Base-by-base conservation (phyloP, 2,113 vertebrate genomes). In the Macrotus californicus region DNA sequence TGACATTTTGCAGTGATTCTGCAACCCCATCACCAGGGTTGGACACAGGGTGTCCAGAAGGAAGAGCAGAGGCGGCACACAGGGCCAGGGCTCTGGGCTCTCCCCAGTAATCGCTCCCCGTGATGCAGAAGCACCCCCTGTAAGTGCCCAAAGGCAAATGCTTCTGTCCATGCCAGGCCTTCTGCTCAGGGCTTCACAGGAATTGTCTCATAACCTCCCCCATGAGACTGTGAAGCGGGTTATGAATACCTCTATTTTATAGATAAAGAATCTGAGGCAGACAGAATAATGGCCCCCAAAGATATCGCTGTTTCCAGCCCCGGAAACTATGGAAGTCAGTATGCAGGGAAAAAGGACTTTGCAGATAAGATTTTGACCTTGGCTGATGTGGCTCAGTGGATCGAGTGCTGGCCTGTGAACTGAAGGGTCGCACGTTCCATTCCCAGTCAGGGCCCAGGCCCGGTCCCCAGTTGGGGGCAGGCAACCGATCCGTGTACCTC, bases 71-170 rank as follows among this genome's bases (percentile, higher is more conserved):
- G 5, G 16, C 19, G 43, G 21, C 36, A 46, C 5, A 6, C 14
- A 21, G 66, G 84, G n/a, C 10, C 15, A 36, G 39, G 52, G 54
- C 3, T 69, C 82, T 14, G 39, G 31, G 87, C n/a, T 43, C 61
- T 48, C 36, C 70, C n/a, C 36, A 29, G 1, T 1, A 54, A 2
- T 61, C 0, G 2, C 3, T 34, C 50, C 48, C 6, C 9, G 8
- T 14, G 59, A 39, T 2, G 2, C 39, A 6, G 24, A 50, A 29
- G 52, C 59, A 66, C 50, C 36, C 21, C 1, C 7, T 9, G n/a
- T n/a, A 36, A 16, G 2, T 41, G 31, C 52, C 3, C 0, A 0
- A 1, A 12, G 64, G 34, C n/a, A 22, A 3, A 2, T 2, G 85
- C 75, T 72, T 29, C 46, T 41, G 16, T 6, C 8, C 13, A 13